Conservation (phyloP, 2,113 vertebrate species). For the Colinus virginianus region DNA sequence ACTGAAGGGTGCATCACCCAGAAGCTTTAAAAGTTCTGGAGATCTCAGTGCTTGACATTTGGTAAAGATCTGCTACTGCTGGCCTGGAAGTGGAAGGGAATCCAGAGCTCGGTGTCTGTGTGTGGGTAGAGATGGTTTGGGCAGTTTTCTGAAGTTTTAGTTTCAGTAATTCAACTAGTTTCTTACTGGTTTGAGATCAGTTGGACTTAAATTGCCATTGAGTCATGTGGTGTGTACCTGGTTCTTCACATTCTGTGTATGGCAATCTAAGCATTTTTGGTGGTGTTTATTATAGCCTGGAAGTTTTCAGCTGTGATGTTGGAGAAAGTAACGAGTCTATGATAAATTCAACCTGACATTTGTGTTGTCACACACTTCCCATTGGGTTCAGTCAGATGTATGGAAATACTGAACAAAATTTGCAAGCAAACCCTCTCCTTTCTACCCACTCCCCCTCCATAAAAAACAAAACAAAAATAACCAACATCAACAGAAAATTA, state of each 20-base stretch:
- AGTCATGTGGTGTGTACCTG: not conserved
- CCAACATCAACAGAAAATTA: not conserved
- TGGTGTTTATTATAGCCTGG: conserved; percentile 47
- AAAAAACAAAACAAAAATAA: not conserved
- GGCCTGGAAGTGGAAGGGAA: not conserved
- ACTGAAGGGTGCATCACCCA: not conserved
- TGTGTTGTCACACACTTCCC: conserved; percentile 13
- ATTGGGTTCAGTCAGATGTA: conserved; percentile 33
- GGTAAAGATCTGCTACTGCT: not conserved
- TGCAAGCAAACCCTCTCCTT: not conserved
- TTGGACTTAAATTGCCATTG: not conserved
- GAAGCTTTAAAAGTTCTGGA: not conserved
- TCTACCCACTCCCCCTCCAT: no score
- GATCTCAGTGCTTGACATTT: not conserved
- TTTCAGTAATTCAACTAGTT: not conserved
- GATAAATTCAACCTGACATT: not conserved
- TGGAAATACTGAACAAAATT: conserved; percentile 30
- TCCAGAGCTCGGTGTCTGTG: not conserved
- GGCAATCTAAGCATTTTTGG: conserved; percentile 7
- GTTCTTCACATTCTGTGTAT: not conserved
- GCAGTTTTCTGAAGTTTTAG: not conserved
- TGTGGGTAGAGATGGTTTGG: not conserved
- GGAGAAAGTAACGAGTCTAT: not conserved
- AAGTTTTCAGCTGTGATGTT: not conserved
- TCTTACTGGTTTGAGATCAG: not conserved